phyloP scores from a whole-genome alignment of 2,113 vertebrate genomes.

The Xiphophorus maculatus region DNA sequence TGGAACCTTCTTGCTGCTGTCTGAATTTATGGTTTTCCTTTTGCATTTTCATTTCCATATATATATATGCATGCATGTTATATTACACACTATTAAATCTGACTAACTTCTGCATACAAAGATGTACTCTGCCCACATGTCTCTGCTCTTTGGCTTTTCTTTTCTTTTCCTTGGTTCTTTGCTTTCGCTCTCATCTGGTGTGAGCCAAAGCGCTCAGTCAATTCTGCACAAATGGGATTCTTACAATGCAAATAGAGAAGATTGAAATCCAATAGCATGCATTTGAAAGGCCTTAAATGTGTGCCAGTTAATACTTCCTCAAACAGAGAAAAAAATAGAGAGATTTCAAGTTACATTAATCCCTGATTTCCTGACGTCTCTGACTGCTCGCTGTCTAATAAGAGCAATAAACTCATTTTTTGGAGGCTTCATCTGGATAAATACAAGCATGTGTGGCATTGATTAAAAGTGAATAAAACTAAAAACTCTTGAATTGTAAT shows the following conservation, averaged over 20 bases:
- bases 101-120: slow-evolving; percentile 39
- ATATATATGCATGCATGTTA: slow-evolving; percentile 9
- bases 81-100: slow-evolving; percentile 21
- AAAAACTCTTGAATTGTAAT: slow-evolving; percentile 35
- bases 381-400: slow-evolving; percentile 32
- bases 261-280: slow-evolving; percentile 52
- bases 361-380: slow-evolving; percentile 39
- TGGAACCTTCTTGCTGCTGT: slow-evolving; percentile 31
- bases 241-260: slow-evolving; percentile 61
- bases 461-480: slow-evolving; percentile 30
- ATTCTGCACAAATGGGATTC: slow-evolving; percentile 67
- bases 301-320: slow-evolving; percentile 56
- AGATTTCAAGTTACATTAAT: slow-evolving; percentile 55
- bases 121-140: slow-evolving; percentile 39
- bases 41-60: not conserved
- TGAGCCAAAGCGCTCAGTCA: slow-evolving; percentile 66
- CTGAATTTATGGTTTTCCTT: slow-evolving; percentile 12
- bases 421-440: slow-evolving; percentile 30
- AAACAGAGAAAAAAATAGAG: slow-evolving; percentile 35
- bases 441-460: slow-evolving; percentile 41
- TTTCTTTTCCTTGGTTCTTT: slow-evolving; percentile 33
- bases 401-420: slow-evolving; percentile 15
- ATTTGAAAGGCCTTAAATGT: slow-evolving; percentile 60
- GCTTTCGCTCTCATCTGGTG: slow-evolving; percentile 40
- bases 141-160: slow-evolving; percentile 31